Percentiles rank a stretch among this genome's conserved stretches.
Conservation (phyloP, 2,113 vertebrate species). For the Columba janthina region DNA sequence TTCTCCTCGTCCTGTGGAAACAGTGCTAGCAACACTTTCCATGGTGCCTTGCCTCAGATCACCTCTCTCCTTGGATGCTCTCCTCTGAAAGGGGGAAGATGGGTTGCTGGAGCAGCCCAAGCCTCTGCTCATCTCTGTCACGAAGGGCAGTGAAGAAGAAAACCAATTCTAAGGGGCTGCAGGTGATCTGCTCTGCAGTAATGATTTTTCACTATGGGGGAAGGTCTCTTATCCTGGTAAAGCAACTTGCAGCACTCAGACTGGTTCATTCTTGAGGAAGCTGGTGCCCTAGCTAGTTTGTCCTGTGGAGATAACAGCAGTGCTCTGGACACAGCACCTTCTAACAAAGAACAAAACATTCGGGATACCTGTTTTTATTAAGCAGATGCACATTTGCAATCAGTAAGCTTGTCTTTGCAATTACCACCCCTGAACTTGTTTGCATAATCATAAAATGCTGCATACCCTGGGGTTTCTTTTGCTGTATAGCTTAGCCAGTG, state of each 20-base stretch:
- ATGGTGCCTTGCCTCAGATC: background rate
- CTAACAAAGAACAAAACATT: background rate
- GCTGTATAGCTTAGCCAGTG: background rate
- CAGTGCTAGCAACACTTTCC: background rate
- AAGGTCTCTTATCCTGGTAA: background rate
- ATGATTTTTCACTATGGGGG: background rate
- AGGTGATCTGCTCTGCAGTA: background rate
- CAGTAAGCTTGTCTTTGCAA: background rate
- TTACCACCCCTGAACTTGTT: fast-evolving
- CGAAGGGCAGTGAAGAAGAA: background rate
- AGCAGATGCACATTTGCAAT: background rate
- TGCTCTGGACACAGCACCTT: background rate
- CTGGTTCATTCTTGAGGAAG: background rate
- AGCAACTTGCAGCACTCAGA: background rate
- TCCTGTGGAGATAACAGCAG: background rate
- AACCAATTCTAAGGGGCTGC: background rate
- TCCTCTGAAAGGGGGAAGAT: background rate
- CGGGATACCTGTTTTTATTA: background rate
- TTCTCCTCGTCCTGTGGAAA: background rate
- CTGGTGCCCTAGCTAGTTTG: background rate
- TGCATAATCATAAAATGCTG: background rate
- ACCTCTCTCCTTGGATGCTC: slow-evolving; percentile 8
- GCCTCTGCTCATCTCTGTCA: background rate
- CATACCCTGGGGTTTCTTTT: background rate
- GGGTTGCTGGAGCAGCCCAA: background rate